Evolutionary conservation across 2,888 invertebrate species (phyloP).

Genomic region (Drosophila prolongata): DNA sequence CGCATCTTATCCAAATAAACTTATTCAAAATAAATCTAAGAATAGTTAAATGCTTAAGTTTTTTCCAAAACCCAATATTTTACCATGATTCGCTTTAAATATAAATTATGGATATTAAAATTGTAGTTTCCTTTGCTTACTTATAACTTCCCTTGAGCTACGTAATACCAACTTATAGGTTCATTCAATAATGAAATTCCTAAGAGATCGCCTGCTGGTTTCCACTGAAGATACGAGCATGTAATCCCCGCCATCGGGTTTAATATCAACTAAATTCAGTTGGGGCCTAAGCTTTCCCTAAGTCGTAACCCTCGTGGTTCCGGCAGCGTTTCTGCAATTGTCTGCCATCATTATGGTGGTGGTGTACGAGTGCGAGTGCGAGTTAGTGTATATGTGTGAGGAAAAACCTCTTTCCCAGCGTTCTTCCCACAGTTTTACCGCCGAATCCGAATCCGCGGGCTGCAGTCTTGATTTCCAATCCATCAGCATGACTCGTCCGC

Average conservation of each 20-base stretch:
- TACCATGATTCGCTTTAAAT: too few species aligned
- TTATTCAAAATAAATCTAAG: too few species aligned
- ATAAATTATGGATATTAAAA: background rate
- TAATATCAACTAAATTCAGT: constrained; percentile 8
- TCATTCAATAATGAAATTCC: background rate
- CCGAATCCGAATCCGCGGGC: constrained; percentile 15
- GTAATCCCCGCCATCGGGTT: constrained; percentile 1
- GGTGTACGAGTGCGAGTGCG: too few species aligned
- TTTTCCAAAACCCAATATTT: too few species aligned
- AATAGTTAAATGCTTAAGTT: too few species aligned
- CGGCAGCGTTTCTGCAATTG: constrained; percentile 31
- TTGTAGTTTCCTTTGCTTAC: background rate
- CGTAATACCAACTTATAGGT: background rate
- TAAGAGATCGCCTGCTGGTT: too few species aligned
- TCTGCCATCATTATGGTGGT: constrained; percentile 16
- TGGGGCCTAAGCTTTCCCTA: constrained; percentile 12
- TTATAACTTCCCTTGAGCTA: background rate
- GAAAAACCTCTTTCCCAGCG: constrained; percentile 30
- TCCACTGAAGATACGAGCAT: background rate
- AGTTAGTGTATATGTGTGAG: background rate
- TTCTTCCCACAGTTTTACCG: constrained; percentile 33
- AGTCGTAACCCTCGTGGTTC: constrained; percentile 27
- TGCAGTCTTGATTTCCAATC: constrained; percentile 43
- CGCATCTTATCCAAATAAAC: too few species aligned
- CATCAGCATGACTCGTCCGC: constrained; percentile 40